Percentiles rank a stretch among this genome's conserved stretches.
Conservation (phyloP, 2,113 vertebrate genomes). For the Microtus montanus region DNA sequence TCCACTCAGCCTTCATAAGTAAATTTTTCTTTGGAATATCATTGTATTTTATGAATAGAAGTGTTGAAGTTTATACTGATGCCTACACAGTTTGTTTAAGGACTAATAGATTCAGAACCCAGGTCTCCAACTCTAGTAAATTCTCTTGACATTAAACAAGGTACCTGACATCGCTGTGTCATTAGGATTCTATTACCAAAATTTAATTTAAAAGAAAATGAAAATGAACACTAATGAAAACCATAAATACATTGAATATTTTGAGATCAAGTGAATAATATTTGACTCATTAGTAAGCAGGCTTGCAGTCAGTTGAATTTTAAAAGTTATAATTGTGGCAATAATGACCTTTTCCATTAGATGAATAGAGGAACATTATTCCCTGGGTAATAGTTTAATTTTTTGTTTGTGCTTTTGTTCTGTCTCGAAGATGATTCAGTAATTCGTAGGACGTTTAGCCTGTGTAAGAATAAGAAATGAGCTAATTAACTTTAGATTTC, state of each 20-base stretch:
- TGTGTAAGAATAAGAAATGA: conserved; percentile 47
- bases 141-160: not conserved
- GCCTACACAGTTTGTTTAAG: not conserved
- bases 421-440: conserved; percentile 23
- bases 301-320: conserved; percentile 57
- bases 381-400: conserved; percentile 65
- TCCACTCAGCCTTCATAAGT: not conserved
- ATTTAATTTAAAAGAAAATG: conserved; percentile 61
- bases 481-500: conserved; percentile 47
- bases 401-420: conserved; percentile 51
- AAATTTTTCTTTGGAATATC: not conserved
- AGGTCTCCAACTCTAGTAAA: not conserved
- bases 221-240: conserved; percentile 48
- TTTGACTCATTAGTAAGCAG: conserved; percentile 53
- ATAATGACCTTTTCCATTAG: conserved; percentile 66
- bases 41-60: not conserved
- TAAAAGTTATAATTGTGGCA: conserved; percentile 57
- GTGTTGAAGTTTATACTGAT: not conserved
- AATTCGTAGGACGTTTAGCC: conserved; percentile 44
- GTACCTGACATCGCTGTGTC: not conserved
- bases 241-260: conserved; percentile 44
- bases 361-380: conserved; percentile 60
- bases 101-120: not conserved
- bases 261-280: conserved; percentile 20
- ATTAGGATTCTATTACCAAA: conserved; percentile 53